Evolutionary conservation across 1,140 invertebrate species (phyloP).

Genomic region (Pinna nobilis): DNA sequence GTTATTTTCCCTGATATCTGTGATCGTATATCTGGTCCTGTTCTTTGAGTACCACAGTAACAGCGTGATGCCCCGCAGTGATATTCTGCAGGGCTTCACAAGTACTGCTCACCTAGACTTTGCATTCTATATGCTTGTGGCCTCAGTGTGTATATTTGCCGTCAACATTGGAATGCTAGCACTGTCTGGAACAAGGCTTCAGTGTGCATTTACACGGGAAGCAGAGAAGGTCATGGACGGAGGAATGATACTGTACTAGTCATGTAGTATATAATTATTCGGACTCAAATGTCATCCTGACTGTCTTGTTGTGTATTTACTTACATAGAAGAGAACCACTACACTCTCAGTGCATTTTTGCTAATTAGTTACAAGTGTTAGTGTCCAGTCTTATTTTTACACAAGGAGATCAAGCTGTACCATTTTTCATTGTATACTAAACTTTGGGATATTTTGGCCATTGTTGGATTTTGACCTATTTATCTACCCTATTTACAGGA

Average conservation of each 20-base stretch:
- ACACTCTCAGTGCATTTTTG: too few relatives aligned
- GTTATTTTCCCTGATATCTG: slow-evolving; percentile 81
- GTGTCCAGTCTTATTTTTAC: too few relatives aligned
- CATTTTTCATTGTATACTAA: too few relatives aligned
- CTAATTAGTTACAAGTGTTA: too few relatives aligned
- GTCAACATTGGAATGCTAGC: slow-evolving; percentile 85
- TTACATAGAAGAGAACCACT: too few relatives aligned
- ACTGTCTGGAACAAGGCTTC: slow-evolving; percentile 73
- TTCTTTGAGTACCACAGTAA: slow-evolving; percentile 84
- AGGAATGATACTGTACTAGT: slow-evolving; percentile 68
- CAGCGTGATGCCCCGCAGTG: slow-evolving; percentile 86
- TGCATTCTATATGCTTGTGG: slow-evolving; percentile 89
- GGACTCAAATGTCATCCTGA: too few relatives aligned
- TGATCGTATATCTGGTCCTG: slow-evolving; percentile 85
- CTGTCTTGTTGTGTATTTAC: too few relatives aligned
- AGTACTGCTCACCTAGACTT: slow-evolving; percentile 82
- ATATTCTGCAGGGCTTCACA: slow-evolving; percentile 82
- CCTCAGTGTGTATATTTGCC: slow-evolving; percentile 82
- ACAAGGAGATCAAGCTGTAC: too few relatives aligned
- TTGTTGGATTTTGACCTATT: too few relatives aligned
- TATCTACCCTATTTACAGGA: too few relatives aligned
- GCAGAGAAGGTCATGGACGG: slow-evolving; percentile 66
- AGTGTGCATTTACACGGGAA: slow-evolving; percentile 56
- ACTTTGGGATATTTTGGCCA: too few relatives aligned
- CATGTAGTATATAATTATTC: too few relatives aligned